Percentiles rank a stretch among this genome's conserved stretches.
These are phyloP conservation scores for Pelagia noctiluca DNA, from an alignment of 30 jellyfish, hydroid and myxozoan genomes.

Conservation along the genomic window DNA sequence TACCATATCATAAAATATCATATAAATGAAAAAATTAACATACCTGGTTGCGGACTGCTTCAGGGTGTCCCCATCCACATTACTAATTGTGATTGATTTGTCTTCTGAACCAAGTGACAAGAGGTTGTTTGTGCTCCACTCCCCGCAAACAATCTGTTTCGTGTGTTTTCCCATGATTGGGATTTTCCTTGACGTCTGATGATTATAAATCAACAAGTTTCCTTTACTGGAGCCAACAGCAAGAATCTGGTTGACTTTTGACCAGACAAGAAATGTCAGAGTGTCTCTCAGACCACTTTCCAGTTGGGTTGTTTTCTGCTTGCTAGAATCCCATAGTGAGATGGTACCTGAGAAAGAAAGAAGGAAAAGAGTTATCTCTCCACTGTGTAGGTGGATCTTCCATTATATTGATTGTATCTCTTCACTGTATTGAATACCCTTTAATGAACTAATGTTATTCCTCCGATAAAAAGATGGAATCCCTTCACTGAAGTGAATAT, in stretches of 20 bases:
- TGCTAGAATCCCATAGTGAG: slow-evolving; percentile 90
- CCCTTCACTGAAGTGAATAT: too few species aligned
- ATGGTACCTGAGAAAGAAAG: slow-evolving; percentile 58
- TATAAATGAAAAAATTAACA: neutral
- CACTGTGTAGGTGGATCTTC: neutral
- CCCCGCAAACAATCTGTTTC: slow-evolving; percentile 84
- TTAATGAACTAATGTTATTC: neutral
- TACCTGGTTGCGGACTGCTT: slow-evolving; percentile 77
- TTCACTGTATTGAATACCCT: neutral
- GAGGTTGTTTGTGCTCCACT: slow-evolving; percentile 92
- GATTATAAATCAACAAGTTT: slow-evolving; percentile 85
- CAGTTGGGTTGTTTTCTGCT: slow-evolving; percentile 78
- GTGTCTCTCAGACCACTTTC: slow-evolving; percentile 93
- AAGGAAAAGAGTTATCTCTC: neutral
- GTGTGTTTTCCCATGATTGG: slow-evolving; percentile 94
- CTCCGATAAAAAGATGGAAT: neutral
- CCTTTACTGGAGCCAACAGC: slow-evolving; percentile 95
- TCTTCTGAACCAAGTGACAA: slow-evolving; percentile 95
- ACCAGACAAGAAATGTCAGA: slow-evolving; percentile 86
- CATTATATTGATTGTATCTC: neutral
- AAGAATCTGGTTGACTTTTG: slow-evolving; percentile 73
- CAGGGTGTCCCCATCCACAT: slow-evolving; percentile 92
- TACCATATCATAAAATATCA: neutral
- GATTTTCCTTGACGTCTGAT: slow-evolving; percentile 91
- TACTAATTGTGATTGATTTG: slow-evolving; percentile 76